Conservation (phyloP, 2,888 invertebrate species). For the Dermolepida albohirtum region DNA sequence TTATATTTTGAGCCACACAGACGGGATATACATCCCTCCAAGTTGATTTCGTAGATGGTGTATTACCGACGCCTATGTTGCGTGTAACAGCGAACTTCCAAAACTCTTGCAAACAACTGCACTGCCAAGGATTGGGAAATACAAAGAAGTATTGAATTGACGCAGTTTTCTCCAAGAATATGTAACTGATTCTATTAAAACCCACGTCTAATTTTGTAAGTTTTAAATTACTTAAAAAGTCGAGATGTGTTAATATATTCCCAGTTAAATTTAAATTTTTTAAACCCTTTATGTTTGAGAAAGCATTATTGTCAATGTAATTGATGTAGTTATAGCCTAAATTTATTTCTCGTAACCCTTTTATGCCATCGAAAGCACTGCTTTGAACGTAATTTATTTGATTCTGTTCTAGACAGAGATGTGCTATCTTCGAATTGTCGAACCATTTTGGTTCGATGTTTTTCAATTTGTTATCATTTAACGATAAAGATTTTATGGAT, state of each 20-base stretch:
- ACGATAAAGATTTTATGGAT: slow-evolving; percentile 4
- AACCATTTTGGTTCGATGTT: slow-evolving; percentile 32
- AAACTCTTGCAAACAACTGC: slow-evolving; percentile 34
- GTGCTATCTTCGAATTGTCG: slow-evolving; percentile 10
- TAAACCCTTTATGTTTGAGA: slow-evolving; percentile 7
- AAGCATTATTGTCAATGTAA: slow-evolving; percentile 26
- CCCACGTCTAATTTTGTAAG: slow-evolving; percentile 31
- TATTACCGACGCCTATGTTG: slow-evolving; percentile 29
- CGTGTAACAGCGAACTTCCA: slow-evolving; percentile 17
- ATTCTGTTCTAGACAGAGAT: slow-evolving; percentile 14
- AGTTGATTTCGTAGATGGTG: slow-evolving; percentile 29
- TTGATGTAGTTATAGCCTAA: slow-evolving; percentile 32
- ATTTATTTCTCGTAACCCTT: slow-evolving; percentile 15
- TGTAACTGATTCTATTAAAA: slow-evolving; percentile 40
- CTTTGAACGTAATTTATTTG: slow-evolving; percentile 25
- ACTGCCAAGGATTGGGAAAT: slow-evolving; percentile 39
- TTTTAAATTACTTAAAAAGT: slow-evolving; percentile 25
- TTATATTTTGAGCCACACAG: slow-evolving; percentile 22
- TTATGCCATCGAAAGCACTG: slow-evolving; percentile 26
- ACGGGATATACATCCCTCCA: slow-evolving; percentile 32
- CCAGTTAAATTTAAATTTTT: slow-evolving; percentile 25
- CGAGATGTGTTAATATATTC: slow-evolving; percentile 32
- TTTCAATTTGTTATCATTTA: slow-evolving; percentile 30
- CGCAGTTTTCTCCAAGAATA: slow-evolving; percentile 9
- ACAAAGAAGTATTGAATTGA: slow-evolving; percentile 30